Evolutionary conservation across 2,797 vertebrate species (phyloP), one percentile per base, ranked within the genome.

Genomic region (Sebastes matsubarae): DNA sequence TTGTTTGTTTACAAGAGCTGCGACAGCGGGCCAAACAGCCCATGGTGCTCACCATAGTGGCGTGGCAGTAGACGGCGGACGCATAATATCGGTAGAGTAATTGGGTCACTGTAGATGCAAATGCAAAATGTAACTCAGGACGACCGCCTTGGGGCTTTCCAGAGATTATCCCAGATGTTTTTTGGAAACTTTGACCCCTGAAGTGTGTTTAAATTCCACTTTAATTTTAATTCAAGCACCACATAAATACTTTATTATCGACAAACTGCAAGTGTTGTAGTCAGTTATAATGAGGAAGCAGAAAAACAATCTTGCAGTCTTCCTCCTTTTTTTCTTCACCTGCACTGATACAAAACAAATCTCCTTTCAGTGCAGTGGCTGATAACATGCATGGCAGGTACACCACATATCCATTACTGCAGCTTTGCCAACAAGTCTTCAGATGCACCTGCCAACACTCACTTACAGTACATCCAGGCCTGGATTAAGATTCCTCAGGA

Each of bases 1-100:
- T 91, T 94, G 91, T 93, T 92, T 94, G 90, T 93, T 91, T 92
- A 90, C 89, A 79, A 58, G 75, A 83, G 83, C 72, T 75, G 84
- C 12, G 66, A 88, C 89, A 87, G 80, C 32, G 63, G 72, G 55
- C 82, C 84, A 93, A 91, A 89, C 86, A 84, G 91, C 85, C 91
- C 4, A 77, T 87, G 90, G 90, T 81, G 80, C 55, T 87, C 72
- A 55, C 75, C 71, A 10, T 8, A 55, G 68, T 36, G 58, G 67
- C 74, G 32, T 59, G 72, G 70, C 77, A 63, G 82, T 16, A 72
- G 73, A 85, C 72, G 11, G 59, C 14, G 25, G 68, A 80, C 68
- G 85, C 22, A 82, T 86, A 88, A 86, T 80, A 84, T 73, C 86
- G 63, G 76, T 60, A 20, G 77, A 85, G 74, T 93, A 93, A 95